Evolutionary conservation across 2,797 vertebrate species (phyloP).

Genomic region (Babyrousa celebensis): DNA sequence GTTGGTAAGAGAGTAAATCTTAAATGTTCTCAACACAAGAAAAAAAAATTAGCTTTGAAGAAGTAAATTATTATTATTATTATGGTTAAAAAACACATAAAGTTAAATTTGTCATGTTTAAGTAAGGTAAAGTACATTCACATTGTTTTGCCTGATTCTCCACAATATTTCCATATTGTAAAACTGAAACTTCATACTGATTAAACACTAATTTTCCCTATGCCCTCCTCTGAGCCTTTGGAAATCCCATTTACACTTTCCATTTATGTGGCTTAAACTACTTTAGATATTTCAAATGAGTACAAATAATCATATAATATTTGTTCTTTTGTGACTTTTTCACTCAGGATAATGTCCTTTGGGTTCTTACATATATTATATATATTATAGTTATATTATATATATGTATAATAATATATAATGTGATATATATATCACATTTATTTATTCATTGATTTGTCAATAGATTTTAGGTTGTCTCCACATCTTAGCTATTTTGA

Average conservation of each 20-base stretch:
- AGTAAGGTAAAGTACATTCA: neutral
- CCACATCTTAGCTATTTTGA: neutral
- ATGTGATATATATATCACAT: neutral
- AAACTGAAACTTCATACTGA: neutral
- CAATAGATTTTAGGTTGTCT: neutral
- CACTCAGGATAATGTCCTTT: neutral
- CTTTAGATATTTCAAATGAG: neutral
- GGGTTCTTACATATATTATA: neutral
- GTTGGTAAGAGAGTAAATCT: neutral
- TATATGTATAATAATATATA: neutral
- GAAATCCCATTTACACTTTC: neutral
- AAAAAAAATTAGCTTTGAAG: neutral
- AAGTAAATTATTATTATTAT: neutral
- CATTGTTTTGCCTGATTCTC: neutral
- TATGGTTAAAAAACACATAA: neutral
- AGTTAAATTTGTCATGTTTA: neutral
- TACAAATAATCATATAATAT: neutral
- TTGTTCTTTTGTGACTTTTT: neutral
- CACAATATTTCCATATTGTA: neutral
- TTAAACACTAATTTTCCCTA: neutral
- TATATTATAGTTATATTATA: no score
- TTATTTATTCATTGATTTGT: neutral
- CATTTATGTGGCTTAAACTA: neutral
- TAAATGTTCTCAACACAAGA: neutral
- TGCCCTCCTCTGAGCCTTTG: fast-evolving